Evolutionary conservation across 2,888 invertebrate species (phyloP).

Genomic region (Caenorhabditis virilis): DNA sequence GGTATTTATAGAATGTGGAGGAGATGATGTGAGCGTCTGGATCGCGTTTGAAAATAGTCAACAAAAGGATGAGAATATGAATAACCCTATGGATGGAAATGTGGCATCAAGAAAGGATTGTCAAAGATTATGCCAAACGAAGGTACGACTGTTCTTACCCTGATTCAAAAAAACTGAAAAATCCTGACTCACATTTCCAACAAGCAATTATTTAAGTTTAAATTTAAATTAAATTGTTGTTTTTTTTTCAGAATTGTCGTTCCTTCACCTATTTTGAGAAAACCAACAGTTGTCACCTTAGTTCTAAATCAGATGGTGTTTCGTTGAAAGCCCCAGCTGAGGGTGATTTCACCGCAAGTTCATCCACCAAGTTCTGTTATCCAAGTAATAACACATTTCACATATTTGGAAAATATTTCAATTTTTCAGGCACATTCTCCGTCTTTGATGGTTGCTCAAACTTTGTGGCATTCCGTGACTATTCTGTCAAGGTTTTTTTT

Average conservation of each 20-base stretch:
- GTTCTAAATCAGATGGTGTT: slow-evolving; percentile 42
- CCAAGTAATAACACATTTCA: slow-evolving; percentile 21
- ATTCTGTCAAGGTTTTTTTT: slow-evolving; percentile 39
- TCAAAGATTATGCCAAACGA: slow-evolving; percentile 39
- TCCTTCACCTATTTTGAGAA: slow-evolving; percentile 54
- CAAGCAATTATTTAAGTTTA: too few species aligned
- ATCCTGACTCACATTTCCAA: too few species aligned
- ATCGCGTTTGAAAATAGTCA: slow-evolving; percentile 53
- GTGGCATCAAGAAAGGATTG: slow-evolving; percentile 41
- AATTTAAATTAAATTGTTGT: too few species aligned
- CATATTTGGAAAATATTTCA: neutral
- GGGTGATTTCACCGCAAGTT: slow-evolving; percentile 47
- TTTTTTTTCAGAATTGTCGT: too few species aligned
- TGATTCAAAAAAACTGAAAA: too few species aligned
- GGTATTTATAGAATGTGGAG: slow-evolving; percentile 46
- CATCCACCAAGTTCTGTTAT: slow-evolving; percentile 55
- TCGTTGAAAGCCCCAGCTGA: slow-evolving; percentile 26
- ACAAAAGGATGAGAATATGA: slow-evolving; percentile 29
- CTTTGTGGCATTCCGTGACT: slow-evolving; percentile 66
- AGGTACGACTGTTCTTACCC: too few species aligned
- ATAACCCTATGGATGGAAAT: slow-evolving; percentile 21
- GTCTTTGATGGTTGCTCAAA: slow-evolving; percentile 62
- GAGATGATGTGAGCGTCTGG: slow-evolving; percentile 45
- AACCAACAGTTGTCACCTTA: slow-evolving; percentile 40
- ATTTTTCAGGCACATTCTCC: slow-evolving; percentile 47